phyloP scores from a whole-genome alignment of 2,797 vertebrate genomes.

The Premnoplex brunnescens region DNA sequence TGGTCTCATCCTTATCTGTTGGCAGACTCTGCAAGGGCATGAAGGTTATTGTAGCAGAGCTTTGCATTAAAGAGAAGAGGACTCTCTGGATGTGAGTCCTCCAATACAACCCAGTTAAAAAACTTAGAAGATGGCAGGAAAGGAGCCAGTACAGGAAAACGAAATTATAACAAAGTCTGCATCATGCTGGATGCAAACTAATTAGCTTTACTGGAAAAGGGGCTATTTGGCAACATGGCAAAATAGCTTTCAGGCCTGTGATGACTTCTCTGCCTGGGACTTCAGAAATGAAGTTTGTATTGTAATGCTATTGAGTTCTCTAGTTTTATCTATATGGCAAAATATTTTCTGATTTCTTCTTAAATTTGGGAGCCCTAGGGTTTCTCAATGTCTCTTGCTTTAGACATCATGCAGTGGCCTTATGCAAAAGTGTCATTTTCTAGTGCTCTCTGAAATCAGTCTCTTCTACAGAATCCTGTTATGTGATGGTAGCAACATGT shows the following conservation, averaged over 20 bases:
- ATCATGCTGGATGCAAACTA: neutral
- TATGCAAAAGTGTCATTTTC: neutral
- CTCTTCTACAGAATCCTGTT: neutral
- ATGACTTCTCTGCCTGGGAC: neutral
- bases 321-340: neutral
- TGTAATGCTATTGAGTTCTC: neutral
- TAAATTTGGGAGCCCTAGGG: neutral
- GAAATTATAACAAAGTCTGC: neutral
- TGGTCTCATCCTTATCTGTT: neutral
- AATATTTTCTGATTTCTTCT: neutral
- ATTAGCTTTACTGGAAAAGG: neutral
- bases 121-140: neutral
- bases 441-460: neutral
- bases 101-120: accelerated
- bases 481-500: accelerated
- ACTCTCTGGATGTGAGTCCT: neutral
- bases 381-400: neutral
- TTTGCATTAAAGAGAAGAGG: neutral
- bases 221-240: neutral
- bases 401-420: neutral
- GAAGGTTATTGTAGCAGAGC: neutral
- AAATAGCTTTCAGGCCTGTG: neutral
- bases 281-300: neutral
- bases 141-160: neutral
- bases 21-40: neutral